A percentile compares a stretch with the other conserved stretches of the same genome.
Conservation (phyloP, 2,888 invertebrate species). For the Tiphia femorata region DNA sequence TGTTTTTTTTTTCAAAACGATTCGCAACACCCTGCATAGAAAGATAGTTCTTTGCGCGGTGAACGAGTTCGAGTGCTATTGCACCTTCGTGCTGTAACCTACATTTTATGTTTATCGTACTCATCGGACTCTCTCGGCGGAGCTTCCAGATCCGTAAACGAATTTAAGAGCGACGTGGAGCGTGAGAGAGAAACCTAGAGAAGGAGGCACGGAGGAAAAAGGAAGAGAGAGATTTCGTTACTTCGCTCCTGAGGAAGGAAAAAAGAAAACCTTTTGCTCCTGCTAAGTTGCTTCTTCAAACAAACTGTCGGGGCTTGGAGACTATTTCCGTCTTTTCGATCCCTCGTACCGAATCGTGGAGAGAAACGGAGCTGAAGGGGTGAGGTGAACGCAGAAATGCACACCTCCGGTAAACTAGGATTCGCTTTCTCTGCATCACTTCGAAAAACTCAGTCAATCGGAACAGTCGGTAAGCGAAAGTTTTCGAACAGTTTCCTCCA, state of each 20-base stretch:
- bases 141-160: too few relatives aligned
- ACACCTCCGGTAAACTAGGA: conserved; percentile 23
- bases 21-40: too few relatives aligned
- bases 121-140: too few relatives aligned
- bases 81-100: too few relatives aligned
- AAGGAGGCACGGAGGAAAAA: background rate
- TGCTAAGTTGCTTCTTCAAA: background rate
- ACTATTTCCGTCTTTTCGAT: background rate
- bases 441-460: conserved; percentile 43
- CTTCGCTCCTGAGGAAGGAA: background rate
- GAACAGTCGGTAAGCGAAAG: conserved; percentile 39
- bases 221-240: background rate
- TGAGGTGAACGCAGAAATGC: conserved; percentile 14
- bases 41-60: too few relatives aligned
- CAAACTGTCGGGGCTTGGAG: background rate
- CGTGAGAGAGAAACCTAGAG: too few relatives aligned
- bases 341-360: too few relatives aligned
- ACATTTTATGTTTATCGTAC: too few relatives aligned
- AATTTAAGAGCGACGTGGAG: too few relatives aligned
- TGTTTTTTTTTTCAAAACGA: too few relatives aligned
- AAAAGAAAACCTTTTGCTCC: background rate
- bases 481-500: conserved; percentile 39
- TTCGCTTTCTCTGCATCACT: conserved; percentile 31
- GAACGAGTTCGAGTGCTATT: too few relatives aligned
- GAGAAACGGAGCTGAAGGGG: too few relatives aligned